Base-by-base conservation (phyloP, 1,140 invertebrate species). In the Leptoteleia sp. region DNA sequence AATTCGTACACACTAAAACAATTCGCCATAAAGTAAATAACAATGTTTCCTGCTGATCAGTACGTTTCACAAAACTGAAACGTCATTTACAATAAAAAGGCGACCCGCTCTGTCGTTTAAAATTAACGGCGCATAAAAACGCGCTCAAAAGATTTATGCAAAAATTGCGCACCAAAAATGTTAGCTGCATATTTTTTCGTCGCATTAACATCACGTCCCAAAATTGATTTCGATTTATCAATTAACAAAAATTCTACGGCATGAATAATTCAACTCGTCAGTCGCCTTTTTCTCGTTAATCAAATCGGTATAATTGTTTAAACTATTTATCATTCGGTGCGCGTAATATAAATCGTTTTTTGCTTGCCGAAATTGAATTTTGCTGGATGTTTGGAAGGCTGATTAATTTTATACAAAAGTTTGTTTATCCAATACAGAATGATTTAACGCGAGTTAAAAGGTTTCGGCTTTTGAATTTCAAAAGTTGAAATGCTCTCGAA, bases 401-500 rank as follows among this genome's bases (percentile, higher is more conserved):
- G n/a, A 52, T 37, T 35, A 35, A 35, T 22, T 9, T 8, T 2
- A 12, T n/a, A 12, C 22, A 7, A 35, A 37, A 19, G 17, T 52
- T 35, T 17, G n/a, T 52, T 35, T 25, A 8, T 35, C 11, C 25
- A 33, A 3, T 45, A 8, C 4, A 8, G 27, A 43, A 45, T 35
- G 29, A 40, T 59, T 59, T 43, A 31, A 29, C 15, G 55, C n/a
- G 3, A 13, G 12, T 50, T 50, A 50, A 15, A 17, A 50, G 7
- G 25, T 0, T 27, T 47, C 19, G 2, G 19, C 42, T 4, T 45
- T 42, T 16, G 25, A 29, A 55, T 55, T 55, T 42, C 19, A 55
- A 55, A 55, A 35, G 35, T 55, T 40, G 31, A 38, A 37, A 38
- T 54, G 37, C 37, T 13, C 12, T 1, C 29, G 15, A 61, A 47